phyloP scores from a whole-genome alignment of 1,140 invertebrate species.

The Drosophila leontia region DNA sequence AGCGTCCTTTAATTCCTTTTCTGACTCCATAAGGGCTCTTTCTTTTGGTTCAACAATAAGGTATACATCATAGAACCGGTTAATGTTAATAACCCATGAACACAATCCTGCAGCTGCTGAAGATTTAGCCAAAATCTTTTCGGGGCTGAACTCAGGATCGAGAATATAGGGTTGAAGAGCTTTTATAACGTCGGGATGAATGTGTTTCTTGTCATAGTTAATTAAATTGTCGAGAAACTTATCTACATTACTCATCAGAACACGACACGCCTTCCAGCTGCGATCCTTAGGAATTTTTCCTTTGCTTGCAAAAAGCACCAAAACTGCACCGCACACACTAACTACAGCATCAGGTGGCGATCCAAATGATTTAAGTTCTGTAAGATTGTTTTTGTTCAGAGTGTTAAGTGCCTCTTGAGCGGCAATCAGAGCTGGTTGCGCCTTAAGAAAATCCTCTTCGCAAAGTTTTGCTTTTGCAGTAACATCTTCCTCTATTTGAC shows the following conservation, averaged over 20 bases:
- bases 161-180: constrained; percentile 87
- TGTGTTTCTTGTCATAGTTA: constrained; percentile 97
- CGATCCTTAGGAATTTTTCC: constrained; percentile 96
- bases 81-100: constrained; percentile 97
- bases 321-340: constrained; percentile 94
- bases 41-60: constrained; percentile 97
- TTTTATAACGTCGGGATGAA: constrained; percentile 94
- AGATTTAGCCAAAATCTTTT: constrained; percentile 94
- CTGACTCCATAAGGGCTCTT: constrained; percentile 91
- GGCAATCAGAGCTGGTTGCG: constrained; percentile 95
- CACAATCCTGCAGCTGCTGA: constrained; percentile 95
- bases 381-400: constrained; percentile 96
- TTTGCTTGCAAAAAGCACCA: constrained; percentile 93
- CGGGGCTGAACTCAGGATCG: constrained; percentile 93
- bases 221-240: constrained; percentile 93
- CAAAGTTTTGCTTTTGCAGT: constrained; percentile 93
- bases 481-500: constrained; percentile 94
- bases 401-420: constrained; percentile 96
- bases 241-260: constrained; percentile 93
- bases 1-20: constrained; percentile 92
- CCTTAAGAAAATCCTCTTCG: constrained; percentile 94
- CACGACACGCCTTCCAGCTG: constrained; percentile 96
- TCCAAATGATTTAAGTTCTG: constrained; percentile 97
- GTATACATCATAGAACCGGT: constrained; percentile 96
- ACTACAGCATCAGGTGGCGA: constrained; percentile 92